A percentile compares a stretch with the other conserved stretches of the same genome.
Evolutionary conservation across 2,888 invertebrate species (phyloP).

Genomic region (Patella pellucida): DNA sequence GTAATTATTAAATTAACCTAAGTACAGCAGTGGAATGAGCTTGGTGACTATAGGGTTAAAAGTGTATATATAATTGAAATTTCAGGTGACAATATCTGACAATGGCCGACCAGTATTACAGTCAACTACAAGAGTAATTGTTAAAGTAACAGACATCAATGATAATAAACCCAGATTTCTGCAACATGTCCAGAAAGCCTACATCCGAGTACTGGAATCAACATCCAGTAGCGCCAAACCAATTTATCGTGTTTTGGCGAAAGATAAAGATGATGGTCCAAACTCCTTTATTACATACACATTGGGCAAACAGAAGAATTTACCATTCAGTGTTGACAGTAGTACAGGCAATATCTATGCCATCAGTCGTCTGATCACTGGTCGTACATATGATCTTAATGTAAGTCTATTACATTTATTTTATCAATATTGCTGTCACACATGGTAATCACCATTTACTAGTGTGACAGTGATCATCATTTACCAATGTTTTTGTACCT

Average conservation of each 20-base stretch:
- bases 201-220: conserved; percentile 48
- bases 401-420: conserved; percentile 70
- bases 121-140: conserved; percentile 78
- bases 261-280: conserved; percentile 62
- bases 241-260: conserved; percentile 62
- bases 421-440: too few species aligned
- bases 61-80: neutral
- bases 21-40: too few species aligned
- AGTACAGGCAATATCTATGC: conserved; percentile 86
- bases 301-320: conserved; percentile 70
- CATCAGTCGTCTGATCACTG: conserved; percentile 79
- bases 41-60: too few species aligned
- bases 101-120: conserved; percentile 82
- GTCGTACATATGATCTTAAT: conserved; percentile 78
- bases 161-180: conserved; percentile 64
- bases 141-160: conserved; percentile 65
- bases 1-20: too few species aligned
- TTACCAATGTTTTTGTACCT: too few species aligned
- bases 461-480: too few species aligned
- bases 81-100: conserved; percentile 86
- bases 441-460: too few species aligned
- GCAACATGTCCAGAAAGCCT: conserved; percentile 45
- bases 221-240: conserved; percentile 14
- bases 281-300: conserved; percentile 81
- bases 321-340: conserved; percentile 83